A percentile compares a stretch with the other conserved stretches of the same genome.
These are phyloP conservation scores for Pseudorhombus dupliciocellatus DNA, from an alignment of 2,113 vertebrate genomes.

Conservation along the genomic window DNA sequence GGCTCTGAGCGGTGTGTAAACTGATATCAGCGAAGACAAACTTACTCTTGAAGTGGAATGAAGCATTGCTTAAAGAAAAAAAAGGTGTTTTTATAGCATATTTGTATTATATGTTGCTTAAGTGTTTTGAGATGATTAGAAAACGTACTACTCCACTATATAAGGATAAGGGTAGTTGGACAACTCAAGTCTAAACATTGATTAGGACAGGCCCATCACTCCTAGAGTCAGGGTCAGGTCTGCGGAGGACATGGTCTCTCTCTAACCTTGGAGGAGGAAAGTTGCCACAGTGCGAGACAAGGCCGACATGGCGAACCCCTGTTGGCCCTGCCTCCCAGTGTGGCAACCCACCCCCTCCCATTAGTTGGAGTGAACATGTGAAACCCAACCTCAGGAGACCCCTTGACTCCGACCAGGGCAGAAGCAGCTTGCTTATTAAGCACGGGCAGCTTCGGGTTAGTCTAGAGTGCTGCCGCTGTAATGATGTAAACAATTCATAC, in stretches of 20 bases:
- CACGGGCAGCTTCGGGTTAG: constrained; percentile 38
- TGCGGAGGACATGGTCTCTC: constrained; percentile 47
- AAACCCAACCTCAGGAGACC: constrained; percentile 42
- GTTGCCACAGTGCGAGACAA: constrained; percentile 2
- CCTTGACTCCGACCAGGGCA: constrained; percentile 22
- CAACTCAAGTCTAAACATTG: constrained; percentile 40
- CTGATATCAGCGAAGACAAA: not conserved
- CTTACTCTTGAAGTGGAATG: not conserved
- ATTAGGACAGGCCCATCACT: constrained; percentile 67
- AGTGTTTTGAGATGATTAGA: not conserved
- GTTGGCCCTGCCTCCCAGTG: too few relatives aligned
- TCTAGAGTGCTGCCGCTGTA: constrained; percentile 28
- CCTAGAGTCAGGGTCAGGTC: constrained; percentile 56
- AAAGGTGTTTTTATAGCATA: not conserved
- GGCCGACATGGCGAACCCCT: not conserved
- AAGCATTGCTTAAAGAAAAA: not conserved
- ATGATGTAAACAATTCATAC: constrained; percentile 64
- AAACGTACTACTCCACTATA: not conserved
- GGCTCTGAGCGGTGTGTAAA: not conserved
- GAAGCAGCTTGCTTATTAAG: constrained; percentile 38
- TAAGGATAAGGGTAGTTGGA: constrained; percentile 5
- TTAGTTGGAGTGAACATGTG: constrained; percentile 45
- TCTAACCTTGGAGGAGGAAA: constrained; percentile 44
- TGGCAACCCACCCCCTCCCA: constrained; percentile 18
- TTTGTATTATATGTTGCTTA: not conserved